Conservation (phyloP, 2,113 vertebrate species). For the Geothlypis trichas region DNA sequence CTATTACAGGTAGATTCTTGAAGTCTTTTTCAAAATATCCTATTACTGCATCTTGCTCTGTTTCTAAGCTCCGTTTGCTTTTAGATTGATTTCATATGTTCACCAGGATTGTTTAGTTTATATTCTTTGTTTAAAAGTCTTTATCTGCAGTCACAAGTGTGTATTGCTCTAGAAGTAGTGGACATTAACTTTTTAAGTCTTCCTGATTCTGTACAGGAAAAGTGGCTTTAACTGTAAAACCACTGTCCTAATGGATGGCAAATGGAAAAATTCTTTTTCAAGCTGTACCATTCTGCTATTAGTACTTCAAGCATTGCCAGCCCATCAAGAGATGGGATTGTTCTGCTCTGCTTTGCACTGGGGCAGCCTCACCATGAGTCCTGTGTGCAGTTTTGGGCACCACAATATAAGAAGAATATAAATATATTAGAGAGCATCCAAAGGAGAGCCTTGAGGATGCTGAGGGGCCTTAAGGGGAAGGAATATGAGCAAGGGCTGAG, state of each 20-base stretch:
- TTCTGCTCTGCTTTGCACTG: background rate
- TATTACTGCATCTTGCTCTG: background rate
- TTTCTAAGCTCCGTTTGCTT: background rate
- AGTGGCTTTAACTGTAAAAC: background rate
- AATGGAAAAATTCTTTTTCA: background rate
- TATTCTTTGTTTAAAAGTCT: background rate
- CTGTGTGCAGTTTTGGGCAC: background rate
- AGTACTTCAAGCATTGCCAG: background rate
- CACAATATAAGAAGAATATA: background rate
- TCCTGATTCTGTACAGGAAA: background rate
- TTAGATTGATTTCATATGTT: background rate
- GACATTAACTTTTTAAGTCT: background rate
- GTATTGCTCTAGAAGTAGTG: background rate
- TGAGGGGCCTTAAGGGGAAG: background rate
- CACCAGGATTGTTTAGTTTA: background rate
- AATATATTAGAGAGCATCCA: background rate
- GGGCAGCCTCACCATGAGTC: accelerated
- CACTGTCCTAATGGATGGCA: background rate
- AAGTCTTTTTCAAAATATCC: background rate
- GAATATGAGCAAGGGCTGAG: background rate
- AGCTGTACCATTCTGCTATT: background rate
- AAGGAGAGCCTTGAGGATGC: background rate
- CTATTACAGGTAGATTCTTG: background rate
- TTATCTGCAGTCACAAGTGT: background rate
- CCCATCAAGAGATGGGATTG: background rate